phyloP scores from a whole-genome alignment of 2,113 vertebrate genomes.

The Lamprotornis superbus region DNA sequence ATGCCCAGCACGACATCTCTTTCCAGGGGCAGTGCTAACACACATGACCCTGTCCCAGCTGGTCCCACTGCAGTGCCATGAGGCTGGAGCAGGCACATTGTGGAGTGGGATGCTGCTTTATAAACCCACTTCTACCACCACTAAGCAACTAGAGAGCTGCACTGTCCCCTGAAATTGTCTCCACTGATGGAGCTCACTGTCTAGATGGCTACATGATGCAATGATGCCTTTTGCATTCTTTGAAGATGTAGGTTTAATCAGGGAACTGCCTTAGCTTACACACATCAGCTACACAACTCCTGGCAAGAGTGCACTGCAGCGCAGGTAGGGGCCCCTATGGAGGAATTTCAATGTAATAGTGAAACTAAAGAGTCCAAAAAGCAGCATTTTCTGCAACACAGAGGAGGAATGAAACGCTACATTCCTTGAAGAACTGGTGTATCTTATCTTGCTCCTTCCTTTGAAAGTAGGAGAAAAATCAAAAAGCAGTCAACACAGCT shows the following conservation, averaged over 20 bases:
- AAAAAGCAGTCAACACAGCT: slow-evolving; percentile 64
- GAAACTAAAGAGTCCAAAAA: neutral
- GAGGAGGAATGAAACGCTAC: neutral
- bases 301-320: neutral
- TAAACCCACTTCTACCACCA: accelerated
- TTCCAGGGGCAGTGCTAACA: neutral
- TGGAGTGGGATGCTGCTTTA: neutral
- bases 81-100: neutral
- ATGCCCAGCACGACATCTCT: neutral
- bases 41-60: neutral
- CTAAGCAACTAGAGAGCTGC: neutral
- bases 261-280: neutral
- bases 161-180: neutral
- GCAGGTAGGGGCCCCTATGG: neutral
- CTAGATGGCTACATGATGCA: neutral
- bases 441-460: slow-evolving; percentile 5
- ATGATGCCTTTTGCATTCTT: neutral
- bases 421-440: neutral
- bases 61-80: neutral
- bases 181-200: neutral
- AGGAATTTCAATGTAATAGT: neutral
- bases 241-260: neutral
- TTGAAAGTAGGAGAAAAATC: slow-evolving; percentile 17
- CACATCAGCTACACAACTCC: neutral
- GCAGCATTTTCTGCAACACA: neutral